Percentiles rank a stretch among this genome's conserved stretches.
phyloP scores from a whole-genome alignment of 2,113 vertebrate species.

The Parotia lawesii region DNA sequence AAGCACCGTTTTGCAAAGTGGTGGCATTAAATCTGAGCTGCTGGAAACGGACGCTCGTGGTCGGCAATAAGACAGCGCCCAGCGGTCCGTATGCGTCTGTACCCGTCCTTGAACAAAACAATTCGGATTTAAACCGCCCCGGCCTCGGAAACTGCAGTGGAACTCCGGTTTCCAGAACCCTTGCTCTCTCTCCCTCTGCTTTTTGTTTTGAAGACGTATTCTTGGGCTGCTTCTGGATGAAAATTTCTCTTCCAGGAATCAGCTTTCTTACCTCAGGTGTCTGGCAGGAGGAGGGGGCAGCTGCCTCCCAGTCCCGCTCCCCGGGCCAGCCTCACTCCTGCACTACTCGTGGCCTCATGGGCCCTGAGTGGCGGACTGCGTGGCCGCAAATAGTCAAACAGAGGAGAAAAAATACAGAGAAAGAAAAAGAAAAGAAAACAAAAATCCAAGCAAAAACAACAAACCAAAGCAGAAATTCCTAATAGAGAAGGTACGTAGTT shows the following conservation, averaged over 20 bases:
- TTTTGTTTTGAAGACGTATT: background rate
- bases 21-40: background rate
- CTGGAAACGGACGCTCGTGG: background rate
- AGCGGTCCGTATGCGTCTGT: rapidly evolving
- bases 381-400: background rate
- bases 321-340: background rate
- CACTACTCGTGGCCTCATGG: background rate
- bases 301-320: background rate
- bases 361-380: background rate
- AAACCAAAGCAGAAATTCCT: background rate
- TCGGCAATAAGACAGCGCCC: background rate
- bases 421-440: background rate
- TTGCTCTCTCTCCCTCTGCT: background rate
- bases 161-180: background rate
- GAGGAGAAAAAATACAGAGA: background rate
- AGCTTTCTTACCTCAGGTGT: background rate
- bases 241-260: background rate
- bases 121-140: background rate
- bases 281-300: background rate
- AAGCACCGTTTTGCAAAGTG: background rate
- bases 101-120: background rate
- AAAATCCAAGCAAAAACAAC: background rate
- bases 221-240: background rate
- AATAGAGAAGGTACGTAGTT: background rate
- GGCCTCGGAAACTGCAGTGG: background rate